Conservation (phyloP, 2,113 vertebrate genomes). For the Oreochromis niloticus region DNA sequence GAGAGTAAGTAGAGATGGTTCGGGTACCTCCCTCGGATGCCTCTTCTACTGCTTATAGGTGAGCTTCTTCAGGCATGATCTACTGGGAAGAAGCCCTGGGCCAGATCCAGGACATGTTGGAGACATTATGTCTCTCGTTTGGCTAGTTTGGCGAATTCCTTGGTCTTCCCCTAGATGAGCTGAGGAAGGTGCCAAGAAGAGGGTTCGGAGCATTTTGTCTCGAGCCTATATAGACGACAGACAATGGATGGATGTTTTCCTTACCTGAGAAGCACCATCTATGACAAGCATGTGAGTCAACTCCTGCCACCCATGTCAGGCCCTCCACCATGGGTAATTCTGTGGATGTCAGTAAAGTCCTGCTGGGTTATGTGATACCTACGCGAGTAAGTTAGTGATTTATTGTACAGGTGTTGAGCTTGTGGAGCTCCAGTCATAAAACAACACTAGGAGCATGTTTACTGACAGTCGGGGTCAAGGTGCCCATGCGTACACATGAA, state of each 20-base stretch:
- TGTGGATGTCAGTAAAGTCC: neutral
- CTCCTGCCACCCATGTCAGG: neutral
- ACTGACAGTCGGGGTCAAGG: slow-evolving; percentile 23
- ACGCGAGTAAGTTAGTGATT: slow-evolving; percentile 28
- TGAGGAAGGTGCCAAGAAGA: neutral
- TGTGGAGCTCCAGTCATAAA: slow-evolving; percentile 31
- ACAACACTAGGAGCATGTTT: slow-evolving; percentile 39
- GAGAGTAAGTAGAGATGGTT: neutral
- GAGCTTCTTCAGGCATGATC: neutral
- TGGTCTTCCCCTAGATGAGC: neutral
- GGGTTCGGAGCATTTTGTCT: neutral
- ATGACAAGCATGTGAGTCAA: neutral
- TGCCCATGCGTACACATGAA: slow-evolving; percentile 29
- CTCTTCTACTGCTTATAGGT: neutral
- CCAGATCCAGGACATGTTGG: neutral
- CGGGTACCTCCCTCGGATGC: neutral
- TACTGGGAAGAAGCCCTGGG: neutral
- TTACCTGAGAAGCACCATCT: neutral
- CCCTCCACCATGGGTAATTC: neutral
- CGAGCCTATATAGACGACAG: neutral
- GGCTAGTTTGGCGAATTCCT: neutral
- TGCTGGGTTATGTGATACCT: slow-evolving; percentile 37
- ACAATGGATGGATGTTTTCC: neutral
- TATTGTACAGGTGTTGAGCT: slow-evolving; percentile 59
- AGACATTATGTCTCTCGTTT: neutral